Conservation (phyloP, 2,888 invertebrate genomes). For the Molorchus minor region DNA sequence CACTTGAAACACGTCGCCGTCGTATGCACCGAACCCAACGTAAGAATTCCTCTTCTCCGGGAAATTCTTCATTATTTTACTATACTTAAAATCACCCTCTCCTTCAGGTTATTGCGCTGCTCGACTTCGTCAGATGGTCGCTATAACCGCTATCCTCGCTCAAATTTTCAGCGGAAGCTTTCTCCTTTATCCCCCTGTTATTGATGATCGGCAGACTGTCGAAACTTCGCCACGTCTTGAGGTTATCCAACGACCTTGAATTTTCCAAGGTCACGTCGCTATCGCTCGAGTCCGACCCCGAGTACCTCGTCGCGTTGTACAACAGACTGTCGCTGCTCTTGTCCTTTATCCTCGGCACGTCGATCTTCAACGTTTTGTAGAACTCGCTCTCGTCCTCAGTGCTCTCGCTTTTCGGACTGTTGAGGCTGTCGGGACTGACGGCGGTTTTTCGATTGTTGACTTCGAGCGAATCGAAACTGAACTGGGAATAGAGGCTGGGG, state of each 20-base stretch:
- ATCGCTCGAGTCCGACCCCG: constrained; percentile 62
- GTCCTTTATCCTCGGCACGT: constrained; percentile 45
- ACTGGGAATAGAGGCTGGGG: constrained; percentile 65
- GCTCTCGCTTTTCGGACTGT: constrained; percentile 56
- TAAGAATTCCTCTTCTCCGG: constrained; percentile 44
- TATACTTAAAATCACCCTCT: constrained; percentile 38
- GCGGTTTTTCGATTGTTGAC: constrained; percentile 57
- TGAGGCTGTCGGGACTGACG: constrained; percentile 66
- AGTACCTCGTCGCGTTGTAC: constrained; percentile 52
- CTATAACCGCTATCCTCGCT: constrained; percentile 84
- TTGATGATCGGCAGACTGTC: constrained; percentile 55
- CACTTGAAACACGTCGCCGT: constrained; percentile 48
- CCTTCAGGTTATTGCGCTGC: constrained; percentile 46
- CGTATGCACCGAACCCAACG: constrained; percentile 48
- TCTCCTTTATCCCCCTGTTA: constrained; percentile 50
- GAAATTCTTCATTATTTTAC: constrained; percentile 32
- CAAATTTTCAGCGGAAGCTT: constrained; percentile 78
- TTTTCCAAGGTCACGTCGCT: constrained; percentile 55
- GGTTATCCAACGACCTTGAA: constrained; percentile 59
- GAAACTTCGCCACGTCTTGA: constrained; percentile 62
- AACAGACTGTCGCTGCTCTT: constrained; percentile 47
- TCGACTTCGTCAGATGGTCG: constrained; percentile 63
- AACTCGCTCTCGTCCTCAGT: constrained; percentile 56
- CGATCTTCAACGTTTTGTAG: constrained; percentile 56
- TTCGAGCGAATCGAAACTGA: constrained; percentile 67